Percentiles rank a stretch among this genome's conserved stretches.
Conservation (phyloP, 2,888 invertebrate species). For the Nomada lathburiana region DNA sequence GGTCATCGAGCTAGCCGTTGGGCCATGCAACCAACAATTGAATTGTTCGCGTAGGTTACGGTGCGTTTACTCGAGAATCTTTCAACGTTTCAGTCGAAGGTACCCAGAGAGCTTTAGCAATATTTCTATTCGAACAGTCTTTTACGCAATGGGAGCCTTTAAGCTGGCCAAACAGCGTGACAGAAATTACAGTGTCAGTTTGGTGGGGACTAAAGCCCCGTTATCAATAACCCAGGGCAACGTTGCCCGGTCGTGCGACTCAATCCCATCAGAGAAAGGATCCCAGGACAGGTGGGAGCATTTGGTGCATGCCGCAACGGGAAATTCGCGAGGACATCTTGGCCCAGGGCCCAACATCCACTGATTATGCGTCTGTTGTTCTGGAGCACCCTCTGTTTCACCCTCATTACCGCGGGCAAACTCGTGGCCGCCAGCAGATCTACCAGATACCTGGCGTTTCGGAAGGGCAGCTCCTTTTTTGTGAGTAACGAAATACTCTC, state of each 20-base stretch:
- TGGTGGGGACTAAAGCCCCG: slow-evolving; percentile 46
- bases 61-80: no score
- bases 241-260: slow-evolving; percentile 39
- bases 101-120: no score
- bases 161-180: no score
- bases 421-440: slow-evolving; percentile 60
- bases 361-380: slow-evolving; percentile 69
- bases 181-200: no score
- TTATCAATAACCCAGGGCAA: slow-evolving; percentile 35
- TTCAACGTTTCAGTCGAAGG: no score
- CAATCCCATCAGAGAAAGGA: slow-evolving; percentile 35
- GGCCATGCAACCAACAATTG: no score
- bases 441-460: slow-evolving; percentile 78
- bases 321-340: slow-evolving; percentile 48
- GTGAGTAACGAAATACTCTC: slow-evolving; percentile 75
- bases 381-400: slow-evolving; percentile 67
- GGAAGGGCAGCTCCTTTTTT: slow-evolving; percentile 81
- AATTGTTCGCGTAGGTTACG: no score
- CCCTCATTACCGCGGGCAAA: slow-evolving; percentile 56
- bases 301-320: slow-evolving; percentile 40
- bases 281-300: slow-evolving; percentile 23
- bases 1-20: no score
- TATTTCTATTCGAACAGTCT: no score
- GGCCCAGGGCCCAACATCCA: slow-evolving; percentile 33
- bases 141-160: no score